These are phyloP conservation scores for Aculops lycopersici DNA, from an alignment of 1,140 invertebrate genomes.

Conservation along the genomic window DNA sequence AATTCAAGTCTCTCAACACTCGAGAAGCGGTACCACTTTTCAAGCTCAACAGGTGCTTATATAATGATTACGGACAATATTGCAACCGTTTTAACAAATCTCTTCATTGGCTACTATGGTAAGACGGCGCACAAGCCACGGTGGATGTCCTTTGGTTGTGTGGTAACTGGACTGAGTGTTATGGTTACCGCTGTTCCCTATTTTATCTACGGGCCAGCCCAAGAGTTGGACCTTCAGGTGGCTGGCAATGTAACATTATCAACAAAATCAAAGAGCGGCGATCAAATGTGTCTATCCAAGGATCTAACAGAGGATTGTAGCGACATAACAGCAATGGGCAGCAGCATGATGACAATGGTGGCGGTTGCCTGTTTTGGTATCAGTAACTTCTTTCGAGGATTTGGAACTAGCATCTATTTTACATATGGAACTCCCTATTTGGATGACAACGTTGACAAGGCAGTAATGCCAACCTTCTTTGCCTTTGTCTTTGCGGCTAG, in stretches of 20 bases:
- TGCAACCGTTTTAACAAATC: constrained; percentile 7
- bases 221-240: constrained; percentile 1
- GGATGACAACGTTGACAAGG: constrained; percentile 15
- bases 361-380: constrained; percentile 6
- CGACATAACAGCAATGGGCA: not conserved
- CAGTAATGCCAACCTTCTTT: constrained; percentile 12
- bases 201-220: constrained; percentile 26
- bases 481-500: constrained; percentile 9
- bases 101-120: constrained; percentile 29
- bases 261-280: constrained; percentile 1
- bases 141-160: constrained; percentile 31
- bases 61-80: constrained; percentile 13
- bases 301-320: constrained; percentile 4
- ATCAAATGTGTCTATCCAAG: constrained; percentile 3
- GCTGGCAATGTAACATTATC: not conserved
- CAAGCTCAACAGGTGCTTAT: constrained; percentile 32
- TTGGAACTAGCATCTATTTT: constrained; percentile 10
- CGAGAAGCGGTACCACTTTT: constrained; percentile 44
- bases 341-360: not conserved
- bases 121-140: constrained; percentile 28
- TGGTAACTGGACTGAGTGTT: constrained; percentile 30
- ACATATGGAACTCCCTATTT: constrained; percentile 14
- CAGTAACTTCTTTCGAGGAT: constrained; percentile 8
- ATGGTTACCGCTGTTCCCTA: constrained; percentile 29
- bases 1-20: constrained; percentile 26